Conservation (phyloP, 2,113 vertebrate genomes). For the Rousettus leschenaultii region DNA sequence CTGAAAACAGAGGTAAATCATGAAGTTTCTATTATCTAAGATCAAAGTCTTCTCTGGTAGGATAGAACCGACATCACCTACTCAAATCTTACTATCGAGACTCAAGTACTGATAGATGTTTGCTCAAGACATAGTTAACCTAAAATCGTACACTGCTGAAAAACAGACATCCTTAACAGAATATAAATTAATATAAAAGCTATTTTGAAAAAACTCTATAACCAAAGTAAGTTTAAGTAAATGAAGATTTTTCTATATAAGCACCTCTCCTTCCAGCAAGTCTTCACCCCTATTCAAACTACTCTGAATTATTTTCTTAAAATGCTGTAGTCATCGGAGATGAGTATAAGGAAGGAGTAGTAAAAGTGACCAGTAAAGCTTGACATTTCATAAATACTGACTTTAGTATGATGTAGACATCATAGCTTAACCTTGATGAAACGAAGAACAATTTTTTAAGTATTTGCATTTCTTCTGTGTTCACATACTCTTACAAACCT, state of each 20-base stretch:
- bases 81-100: neutral
- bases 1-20: neutral
- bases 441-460: neutral
- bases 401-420: neutral
- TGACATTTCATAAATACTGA: neutral
- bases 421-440: neutral
- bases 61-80: neutral
- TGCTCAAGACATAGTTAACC: neutral
- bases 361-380: neutral
- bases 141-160: neutral
- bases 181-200: neutral
- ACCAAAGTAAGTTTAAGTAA: neutral
- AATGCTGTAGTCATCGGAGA: neutral
- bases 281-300: neutral
- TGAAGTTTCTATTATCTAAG: neutral
- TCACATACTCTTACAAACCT: neutral
- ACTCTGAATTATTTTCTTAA: neutral
- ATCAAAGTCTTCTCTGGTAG: neutral
- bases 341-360: neutral
- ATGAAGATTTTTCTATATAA: neutral
- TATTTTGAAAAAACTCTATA: neutral
- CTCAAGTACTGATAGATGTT: neutral
- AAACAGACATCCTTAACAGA: neutral
- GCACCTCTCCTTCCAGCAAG: too few species aligned
- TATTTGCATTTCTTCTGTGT: constrained; percentile 6